A percentile compares a stretch with the other conserved stretches of the same genome.
Conservation (phyloP, 2,888 invertebrate genomes). For the Liodrosophila aerea region DNA sequence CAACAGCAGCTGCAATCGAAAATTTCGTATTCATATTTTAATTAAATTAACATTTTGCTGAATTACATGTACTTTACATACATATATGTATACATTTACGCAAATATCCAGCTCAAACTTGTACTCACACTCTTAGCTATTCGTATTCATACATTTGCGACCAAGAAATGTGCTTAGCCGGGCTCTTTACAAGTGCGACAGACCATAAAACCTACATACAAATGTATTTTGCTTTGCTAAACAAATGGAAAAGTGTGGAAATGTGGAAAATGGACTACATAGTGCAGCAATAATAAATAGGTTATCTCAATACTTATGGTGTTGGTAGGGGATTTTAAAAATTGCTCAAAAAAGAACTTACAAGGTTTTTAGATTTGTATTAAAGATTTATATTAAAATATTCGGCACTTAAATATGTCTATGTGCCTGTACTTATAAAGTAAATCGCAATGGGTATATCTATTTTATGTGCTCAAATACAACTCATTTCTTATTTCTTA, state of each 20-base stretch:
- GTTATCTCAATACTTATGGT: constrained; percentile 15
- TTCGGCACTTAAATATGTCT: too few relatives aligned
- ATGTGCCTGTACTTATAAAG: too few relatives aligned
- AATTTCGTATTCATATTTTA: constrained; percentile 71
- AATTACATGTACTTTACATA: constrained; percentile 45
- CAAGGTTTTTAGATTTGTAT: too few relatives aligned
- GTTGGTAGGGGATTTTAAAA: too few relatives aligned
- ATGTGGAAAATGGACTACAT: not conserved
- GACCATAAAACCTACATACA: constrained; percentile 51
- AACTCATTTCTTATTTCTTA: too few relatives aligned
- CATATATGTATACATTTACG: constrained; percentile 11
- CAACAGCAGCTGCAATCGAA: constrained; percentile 39
- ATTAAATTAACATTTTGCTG: constrained; percentile 75
- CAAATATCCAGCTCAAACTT: not conserved
- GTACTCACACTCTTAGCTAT: not conserved
- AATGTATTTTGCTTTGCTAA: constrained; percentile 14
- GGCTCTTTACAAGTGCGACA: constrained; percentile 42
- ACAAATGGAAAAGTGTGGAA: constrained; percentile 24
- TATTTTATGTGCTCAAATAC: too few relatives aligned
- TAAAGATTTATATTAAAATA: too few relatives aligned
- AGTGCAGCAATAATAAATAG: constrained; percentile 1
- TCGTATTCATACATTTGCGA: constrained; percentile 24
- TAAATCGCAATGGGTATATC: too few relatives aligned
- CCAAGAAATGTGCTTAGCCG: constrained; percentile 28
- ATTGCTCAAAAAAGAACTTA: too few relatives aligned